Conservation (phyloP, 2,113 vertebrate species). For the Centropus bengalensis region DNA sequence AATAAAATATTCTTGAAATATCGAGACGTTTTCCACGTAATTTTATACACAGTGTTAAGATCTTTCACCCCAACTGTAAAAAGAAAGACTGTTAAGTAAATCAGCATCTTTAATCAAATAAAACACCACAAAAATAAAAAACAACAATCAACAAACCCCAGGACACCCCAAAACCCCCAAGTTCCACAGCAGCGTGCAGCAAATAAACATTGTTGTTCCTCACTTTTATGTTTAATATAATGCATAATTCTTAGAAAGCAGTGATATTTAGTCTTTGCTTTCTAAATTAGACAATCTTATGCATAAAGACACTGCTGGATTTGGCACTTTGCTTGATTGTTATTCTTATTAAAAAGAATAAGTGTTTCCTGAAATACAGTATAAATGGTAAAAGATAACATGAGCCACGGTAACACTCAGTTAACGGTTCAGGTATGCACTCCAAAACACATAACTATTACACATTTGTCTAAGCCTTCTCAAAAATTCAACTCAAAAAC, state of each 20-base stretch:
- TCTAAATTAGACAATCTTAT: background rate
- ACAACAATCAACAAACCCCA: background rate
- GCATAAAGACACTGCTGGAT: conserved; percentile 56
- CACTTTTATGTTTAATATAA: background rate
- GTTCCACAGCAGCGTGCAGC: background rate
- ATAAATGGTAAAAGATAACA: conserved; percentile 7
- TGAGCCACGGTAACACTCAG: background rate
- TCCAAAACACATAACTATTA: conserved; percentile 29
- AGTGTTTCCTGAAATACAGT: conserved; percentile 38
- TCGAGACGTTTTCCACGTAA: conserved; percentile 4
- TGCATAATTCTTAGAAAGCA: background rate
- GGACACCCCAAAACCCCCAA: background rate
- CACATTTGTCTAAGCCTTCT: conserved; percentile 4
- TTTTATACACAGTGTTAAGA: conserved; percentile 50
- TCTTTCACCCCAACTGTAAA: conserved; percentile 36
- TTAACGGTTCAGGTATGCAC: background rate
- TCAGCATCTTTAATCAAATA: conserved; percentile 26
- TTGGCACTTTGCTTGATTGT: conserved; percentile 71
- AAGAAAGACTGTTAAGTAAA: conserved; percentile 27
- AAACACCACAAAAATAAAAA: conserved; percentile 27
- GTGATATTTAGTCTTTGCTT: background rate
- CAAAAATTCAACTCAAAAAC: conserved; percentile 37
- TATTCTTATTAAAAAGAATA: conserved; percentile 19
- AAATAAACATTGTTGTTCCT: background rate
- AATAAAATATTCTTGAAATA: conserved; percentile 41